phyloP scores from a whole-genome alignment of 2,888 invertebrate genomes.

The Helicoverpa assulta region DNA sequence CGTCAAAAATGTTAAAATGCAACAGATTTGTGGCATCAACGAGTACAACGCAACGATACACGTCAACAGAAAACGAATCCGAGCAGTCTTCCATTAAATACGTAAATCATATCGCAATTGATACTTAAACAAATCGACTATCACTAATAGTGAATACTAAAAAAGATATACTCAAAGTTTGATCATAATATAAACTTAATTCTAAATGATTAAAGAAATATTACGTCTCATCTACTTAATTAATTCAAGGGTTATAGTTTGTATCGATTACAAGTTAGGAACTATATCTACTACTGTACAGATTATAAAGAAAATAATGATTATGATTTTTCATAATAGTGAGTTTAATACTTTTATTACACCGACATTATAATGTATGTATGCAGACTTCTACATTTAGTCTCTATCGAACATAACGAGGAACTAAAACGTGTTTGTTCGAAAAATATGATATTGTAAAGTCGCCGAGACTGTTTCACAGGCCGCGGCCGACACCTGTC shows the following conservation, averaged over 20 bases:
- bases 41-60: slow-evolving; percentile 56
- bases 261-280: slow-evolving; percentile 89
- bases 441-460: slow-evolving; percentile 50
- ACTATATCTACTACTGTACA: slow-evolving; percentile 88
- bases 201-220: slow-evolving; percentile 77
- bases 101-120: slow-evolving; percentile 75
- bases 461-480: slow-evolving; percentile 79
- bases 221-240: slow-evolving; percentile 80
- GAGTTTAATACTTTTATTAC: slow-evolving; percentile 72
- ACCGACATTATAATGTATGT: slow-evolving; percentile 62
- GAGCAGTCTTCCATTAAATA: slow-evolving; percentile 88
- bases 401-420: slow-evolving; percentile 49
- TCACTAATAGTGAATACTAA: slow-evolving; percentile 76
- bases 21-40: slow-evolving; percentile 30
- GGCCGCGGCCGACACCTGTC: slow-evolving; percentile 74
- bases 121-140: slow-evolving; percentile 75
- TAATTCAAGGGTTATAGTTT: slow-evolving; percentile 85
- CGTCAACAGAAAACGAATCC: slow-evolving; percentile 77
- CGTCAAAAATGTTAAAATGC: slow-evolving; percentile 8
- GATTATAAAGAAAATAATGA: slow-evolving; percentile 79
- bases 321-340: slow-evolving; percentile 75
- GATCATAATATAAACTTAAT: slow-evolving; percentile 79
- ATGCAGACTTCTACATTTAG: slow-evolving; percentile 53
- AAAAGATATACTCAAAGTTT: slow-evolving; percentile 78
- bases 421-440: slow-evolving; percentile 63